Percentiles rank a stretch among this genome's conserved stretches.
phyloP scores from a whole-genome alignment of 2,888 invertebrate species.

The Chloroclystis v-ata region DNA sequence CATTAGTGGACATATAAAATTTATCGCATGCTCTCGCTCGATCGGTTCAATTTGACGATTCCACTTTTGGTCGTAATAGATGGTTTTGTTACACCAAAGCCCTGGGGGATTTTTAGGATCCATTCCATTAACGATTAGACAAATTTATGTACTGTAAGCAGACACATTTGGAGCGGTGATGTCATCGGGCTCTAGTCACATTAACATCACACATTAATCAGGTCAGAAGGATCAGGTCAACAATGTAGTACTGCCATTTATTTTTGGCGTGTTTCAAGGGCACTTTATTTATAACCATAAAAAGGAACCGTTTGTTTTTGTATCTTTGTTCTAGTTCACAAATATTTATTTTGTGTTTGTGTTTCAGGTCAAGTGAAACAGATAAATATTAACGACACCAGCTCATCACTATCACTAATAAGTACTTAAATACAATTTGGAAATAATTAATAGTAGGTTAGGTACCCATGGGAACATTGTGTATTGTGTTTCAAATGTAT shows the following conservation, averaged over 20 bases:
- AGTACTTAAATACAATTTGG: too few relatives aligned
- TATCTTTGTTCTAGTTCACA: too few relatives aligned
- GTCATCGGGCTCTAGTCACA: constrained; percentile 25
- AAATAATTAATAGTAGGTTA: too few relatives aligned
- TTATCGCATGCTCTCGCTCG: neutral
- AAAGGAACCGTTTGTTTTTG: constrained; percentile 3
- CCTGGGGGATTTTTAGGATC: neutral
- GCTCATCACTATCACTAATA: too few relatives aligned
- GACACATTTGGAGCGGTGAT: constrained; percentile 23
- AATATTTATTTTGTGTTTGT: too few relatives aligned
- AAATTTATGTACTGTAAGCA: neutral
- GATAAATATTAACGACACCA: too few relatives aligned
- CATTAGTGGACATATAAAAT: neutral
- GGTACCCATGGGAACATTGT: too few relatives aligned
- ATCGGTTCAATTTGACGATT: too few relatives aligned
- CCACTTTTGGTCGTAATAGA: too few relatives aligned
- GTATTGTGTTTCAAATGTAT: too few relatives aligned
- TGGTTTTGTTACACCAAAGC: too few relatives aligned
- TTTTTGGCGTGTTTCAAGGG: constrained; percentile 20
- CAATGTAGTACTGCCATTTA: constrained; percentile 6
- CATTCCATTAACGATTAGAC: constrained; percentile 16
- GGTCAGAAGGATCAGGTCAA: constrained; percentile 30
- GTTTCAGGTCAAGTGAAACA: too few relatives aligned
- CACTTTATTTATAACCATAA: constrained; percentile 14
- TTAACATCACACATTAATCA: constrained; percentile 27